A percentile compares a stretch with the other conserved stretches of the same genome.
These are phyloP conservation scores for Brachionus rotundiformis DNA, from an alignment of 1,140 invertebrate genomes.

Conservation along the genomic window DNA sequence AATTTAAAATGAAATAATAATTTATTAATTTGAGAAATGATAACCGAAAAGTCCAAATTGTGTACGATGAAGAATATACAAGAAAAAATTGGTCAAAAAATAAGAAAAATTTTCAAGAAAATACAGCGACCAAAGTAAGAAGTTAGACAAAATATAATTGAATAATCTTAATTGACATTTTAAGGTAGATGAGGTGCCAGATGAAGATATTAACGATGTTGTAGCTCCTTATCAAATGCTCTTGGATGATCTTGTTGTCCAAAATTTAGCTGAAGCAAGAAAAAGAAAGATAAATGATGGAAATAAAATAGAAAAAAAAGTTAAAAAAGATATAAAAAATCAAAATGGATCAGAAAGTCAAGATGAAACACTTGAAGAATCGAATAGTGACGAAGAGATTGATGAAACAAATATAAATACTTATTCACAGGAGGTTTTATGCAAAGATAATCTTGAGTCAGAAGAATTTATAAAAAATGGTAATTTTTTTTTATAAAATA, in stretches of 20 bases:
- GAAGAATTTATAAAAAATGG: slow-evolving; percentile 30
- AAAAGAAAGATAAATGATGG: background rate
- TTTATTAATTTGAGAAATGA: background rate
- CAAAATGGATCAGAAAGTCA: background rate
- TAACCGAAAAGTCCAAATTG: slow-evolving; percentile 10
- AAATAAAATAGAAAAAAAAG: background rate
- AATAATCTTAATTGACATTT: background rate
- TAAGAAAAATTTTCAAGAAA: background rate
- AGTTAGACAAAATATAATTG: background rate
- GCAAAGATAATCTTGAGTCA: slow-evolving; percentile 30
- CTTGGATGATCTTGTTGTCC: background rate
- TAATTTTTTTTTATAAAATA: background rate
- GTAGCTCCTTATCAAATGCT: slow-evolving; percentile 16
- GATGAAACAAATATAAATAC: slow-evolving; percentile 3
- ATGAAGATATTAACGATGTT: background rate
- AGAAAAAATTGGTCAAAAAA: background rate
- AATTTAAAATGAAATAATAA: background rate
- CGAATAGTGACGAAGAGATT: background rate
- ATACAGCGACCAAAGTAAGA: background rate
- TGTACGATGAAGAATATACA: slow-evolving; percentile 1
- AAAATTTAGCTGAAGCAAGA: background rate
- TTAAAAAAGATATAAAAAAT: background rate
- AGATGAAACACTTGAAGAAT: slow-evolving; percentile 4
- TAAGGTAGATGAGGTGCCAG: background rate
- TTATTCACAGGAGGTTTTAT: slow-evolving; percentile 38